A percentile compares a stretch with the other conserved stretches of the same genome.
These are phyloP conservation scores for Palythoa grandiflora DNA, from an alignment of 92 coral and sea anemone species.

Conservation along the genomic window DNA sequence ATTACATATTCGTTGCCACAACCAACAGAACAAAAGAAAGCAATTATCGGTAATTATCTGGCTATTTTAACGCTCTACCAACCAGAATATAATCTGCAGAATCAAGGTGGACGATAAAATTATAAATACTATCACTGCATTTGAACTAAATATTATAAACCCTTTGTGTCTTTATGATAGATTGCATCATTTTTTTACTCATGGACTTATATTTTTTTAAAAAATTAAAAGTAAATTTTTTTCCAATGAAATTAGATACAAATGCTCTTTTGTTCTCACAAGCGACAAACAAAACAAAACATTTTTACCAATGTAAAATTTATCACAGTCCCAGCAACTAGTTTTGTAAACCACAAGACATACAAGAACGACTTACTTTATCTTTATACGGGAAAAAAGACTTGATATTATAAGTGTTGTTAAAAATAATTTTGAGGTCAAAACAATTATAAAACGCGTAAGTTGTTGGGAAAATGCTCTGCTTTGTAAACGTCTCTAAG, in stretches of 20 bases:
- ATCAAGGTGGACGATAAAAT: background rate
- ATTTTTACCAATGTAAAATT: no score
- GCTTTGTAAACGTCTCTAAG: no score
- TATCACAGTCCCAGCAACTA: no score
- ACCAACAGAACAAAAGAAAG: background rate
- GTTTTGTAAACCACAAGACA: no score
- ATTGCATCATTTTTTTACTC: background rate
- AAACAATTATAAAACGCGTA: no score
- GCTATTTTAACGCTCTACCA: background rate
- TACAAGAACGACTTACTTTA: no score
- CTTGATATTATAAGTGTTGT: no score
- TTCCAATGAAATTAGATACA: background rate
- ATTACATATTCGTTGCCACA: background rate
- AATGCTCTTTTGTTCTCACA: background rate
- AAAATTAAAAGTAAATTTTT: background rate
- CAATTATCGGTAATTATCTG: conserved; percentile 19
- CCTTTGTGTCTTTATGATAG: background rate
- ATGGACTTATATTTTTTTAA: background rate
- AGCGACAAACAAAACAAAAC: no score
- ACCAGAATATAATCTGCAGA: conserved; percentile 4
- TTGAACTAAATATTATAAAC: background rate
- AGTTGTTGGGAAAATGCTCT: no score
- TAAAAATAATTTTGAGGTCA: no score
- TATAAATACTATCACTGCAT: background rate
- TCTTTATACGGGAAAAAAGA: no score